Evolutionary conservation across 2,797 vertebrate species (phyloP).

Genomic region (Oreochromis grahami): DNA sequence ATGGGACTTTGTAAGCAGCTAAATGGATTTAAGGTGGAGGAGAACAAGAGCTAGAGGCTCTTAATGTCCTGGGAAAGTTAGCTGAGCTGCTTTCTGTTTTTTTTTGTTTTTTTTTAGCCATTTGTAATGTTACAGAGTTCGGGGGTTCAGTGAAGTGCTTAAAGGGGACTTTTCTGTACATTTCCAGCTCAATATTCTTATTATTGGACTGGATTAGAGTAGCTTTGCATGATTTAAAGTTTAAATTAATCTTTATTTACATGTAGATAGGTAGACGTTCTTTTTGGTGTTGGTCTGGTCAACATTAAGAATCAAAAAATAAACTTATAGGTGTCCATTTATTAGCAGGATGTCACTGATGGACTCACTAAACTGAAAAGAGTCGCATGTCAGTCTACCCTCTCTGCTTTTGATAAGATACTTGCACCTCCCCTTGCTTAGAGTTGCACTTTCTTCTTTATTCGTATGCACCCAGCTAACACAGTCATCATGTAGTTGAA

Average conservation of each 20-base stretch:
- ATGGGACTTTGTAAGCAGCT: constrained; percentile 32
- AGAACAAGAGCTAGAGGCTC: not conserved
- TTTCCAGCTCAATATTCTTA: not conserved
- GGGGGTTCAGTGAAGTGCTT: not conserved
- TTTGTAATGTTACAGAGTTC: not conserved
- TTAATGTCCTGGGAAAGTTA: constrained; percentile 8
- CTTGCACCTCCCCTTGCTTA: not conserved
- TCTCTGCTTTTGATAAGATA: not conserved
- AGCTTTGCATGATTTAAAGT: not conserved
- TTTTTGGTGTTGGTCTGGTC: not conserved
- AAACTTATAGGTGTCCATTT: not conserved
- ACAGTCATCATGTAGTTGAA: not conserved
- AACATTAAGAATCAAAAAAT: not conserved
- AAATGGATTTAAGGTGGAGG: constrained; percentile 20
- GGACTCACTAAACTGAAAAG: not conserved
- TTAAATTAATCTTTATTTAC: not conserved
- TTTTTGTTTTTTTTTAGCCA: not conserved
- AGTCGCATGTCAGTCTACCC: not conserved
- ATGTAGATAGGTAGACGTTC: not conserved
- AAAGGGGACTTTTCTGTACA: not conserved
- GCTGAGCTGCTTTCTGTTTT: not conserved
- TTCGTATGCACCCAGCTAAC: not conserved
- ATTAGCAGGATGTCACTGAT: not conserved
- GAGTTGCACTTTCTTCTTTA: not conserved
- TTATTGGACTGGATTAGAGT: not conserved